A percentile compares a stretch with the other conserved stretches of the same genome.
phyloP scores from a whole-genome alignment of 2,888 invertebrate genomes.

The Gastracanthus pulcherrimus region DNA sequence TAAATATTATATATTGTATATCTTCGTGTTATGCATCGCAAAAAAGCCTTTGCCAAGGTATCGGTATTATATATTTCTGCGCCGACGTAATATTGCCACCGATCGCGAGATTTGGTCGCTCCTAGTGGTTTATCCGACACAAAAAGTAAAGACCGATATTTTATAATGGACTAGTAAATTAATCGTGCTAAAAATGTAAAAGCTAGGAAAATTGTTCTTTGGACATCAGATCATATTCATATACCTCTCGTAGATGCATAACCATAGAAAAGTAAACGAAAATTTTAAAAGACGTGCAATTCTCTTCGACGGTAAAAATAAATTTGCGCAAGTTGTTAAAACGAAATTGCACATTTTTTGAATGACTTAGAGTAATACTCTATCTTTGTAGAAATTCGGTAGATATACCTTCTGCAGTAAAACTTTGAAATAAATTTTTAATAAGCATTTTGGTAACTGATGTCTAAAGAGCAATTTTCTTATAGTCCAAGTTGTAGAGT shows the following conservation, averaged over 20 bases:
- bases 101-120: slow-evolving; percentile 48
- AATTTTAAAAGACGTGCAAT: slow-evolving; percentile 39
- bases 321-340: slow-evolving; percentile 35
- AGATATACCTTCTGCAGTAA: neutral
- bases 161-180: slow-evolving; percentile 53
- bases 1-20: slow-evolving; percentile 55
- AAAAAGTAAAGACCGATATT: slow-evolving; percentile 52
- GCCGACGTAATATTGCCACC: slow-evolving; percentile 63
- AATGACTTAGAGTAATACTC: slow-evolving; percentile 11
- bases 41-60: slow-evolving; percentile 54
- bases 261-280: slow-evolving; percentile 14
- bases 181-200: slow-evolving; percentile 41
- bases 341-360: slow-evolving; percentile 39
- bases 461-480: slow-evolving; percentile 35
- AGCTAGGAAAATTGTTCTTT: slow-evolving; percentile 27
- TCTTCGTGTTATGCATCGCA: slow-evolving; percentile 54
- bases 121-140: slow-evolving; percentile 13
- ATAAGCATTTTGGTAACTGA: neutral
- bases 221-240: slow-evolving; percentile 9
- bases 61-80: slow-evolving; percentile 57
- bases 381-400: slow-evolving; percentile 14
- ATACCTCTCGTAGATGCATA: slow-evolving; percentile 28
- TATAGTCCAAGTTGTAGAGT: slow-evolving; percentile 27
- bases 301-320: slow-evolving; percentile 4
- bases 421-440: slow-evolving; percentile 38